Evolutionary conservation across 2,113 vertebrate genomes (phyloP).

Genomic region (Calyptommatus sinebrachiatus): DNA sequence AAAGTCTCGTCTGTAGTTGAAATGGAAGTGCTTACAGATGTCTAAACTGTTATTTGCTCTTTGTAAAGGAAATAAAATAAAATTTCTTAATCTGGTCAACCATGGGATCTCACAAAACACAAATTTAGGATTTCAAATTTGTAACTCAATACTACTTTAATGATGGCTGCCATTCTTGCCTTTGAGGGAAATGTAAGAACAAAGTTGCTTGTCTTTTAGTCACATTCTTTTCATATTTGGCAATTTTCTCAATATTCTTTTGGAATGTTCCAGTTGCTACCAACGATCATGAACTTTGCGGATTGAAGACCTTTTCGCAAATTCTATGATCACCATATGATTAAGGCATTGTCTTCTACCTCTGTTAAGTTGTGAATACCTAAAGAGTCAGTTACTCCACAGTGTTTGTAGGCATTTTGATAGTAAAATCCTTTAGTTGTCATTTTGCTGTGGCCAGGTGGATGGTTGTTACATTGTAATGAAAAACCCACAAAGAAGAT

Average conservation of each 20-base stretch:
- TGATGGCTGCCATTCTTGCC: neutral
- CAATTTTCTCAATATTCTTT: neutral
- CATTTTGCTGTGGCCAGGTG: neutral
- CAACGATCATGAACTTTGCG: neutral
- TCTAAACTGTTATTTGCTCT: neutral
- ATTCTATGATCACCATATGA: conserved; percentile 2
- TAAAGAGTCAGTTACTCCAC: conserved; percentile 6
- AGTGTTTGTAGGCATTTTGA: neutral
- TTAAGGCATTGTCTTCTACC: neutral
- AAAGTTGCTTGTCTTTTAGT: neutral
- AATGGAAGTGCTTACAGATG: neutral
- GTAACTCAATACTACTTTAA: neutral
- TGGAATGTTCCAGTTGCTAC: neutral
- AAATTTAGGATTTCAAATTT: neutral
- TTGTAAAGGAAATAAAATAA: neutral
- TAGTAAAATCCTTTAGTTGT: neutral
- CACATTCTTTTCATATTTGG: neutral
- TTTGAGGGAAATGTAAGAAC: neutral
- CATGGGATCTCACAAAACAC: neutral
- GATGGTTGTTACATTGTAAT: neutral
- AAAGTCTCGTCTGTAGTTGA: neutral
- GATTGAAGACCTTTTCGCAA: neutral
- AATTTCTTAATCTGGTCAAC: no score
- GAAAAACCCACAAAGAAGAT: neutral
- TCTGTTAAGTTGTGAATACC: conserved; percentile 3